These are phyloP conservation scores for Lasioglossum morio DNA, from an alignment of 2,888 invertebrate species.

Conservation along the genomic window DNA sequence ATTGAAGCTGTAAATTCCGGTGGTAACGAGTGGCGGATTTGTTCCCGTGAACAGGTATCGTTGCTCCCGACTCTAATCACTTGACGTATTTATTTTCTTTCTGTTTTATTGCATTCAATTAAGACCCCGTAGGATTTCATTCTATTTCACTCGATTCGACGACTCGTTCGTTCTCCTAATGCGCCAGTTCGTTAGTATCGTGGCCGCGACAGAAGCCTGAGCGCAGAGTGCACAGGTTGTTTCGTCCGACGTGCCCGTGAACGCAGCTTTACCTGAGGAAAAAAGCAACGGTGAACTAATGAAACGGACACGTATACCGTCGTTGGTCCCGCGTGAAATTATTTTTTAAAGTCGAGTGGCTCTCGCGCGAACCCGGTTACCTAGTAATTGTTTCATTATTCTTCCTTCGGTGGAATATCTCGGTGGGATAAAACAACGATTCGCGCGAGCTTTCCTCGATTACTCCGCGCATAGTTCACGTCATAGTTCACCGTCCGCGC, in stretches of 20 bases:
- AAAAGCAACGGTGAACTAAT: neutral
- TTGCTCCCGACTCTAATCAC: neutral
- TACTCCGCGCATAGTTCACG: neutral
- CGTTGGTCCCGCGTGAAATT: neutral
- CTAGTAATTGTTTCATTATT: neutral
- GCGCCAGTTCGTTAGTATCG: neutral
- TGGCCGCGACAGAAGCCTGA: neutral
- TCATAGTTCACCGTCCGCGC: neutral
- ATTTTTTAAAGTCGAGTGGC: neutral
- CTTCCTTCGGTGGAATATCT: neutral
- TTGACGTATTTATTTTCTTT: conserved; percentile 9
- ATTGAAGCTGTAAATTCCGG: conserved; percentile 39
- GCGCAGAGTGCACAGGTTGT: neutral
- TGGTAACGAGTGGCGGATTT: conserved; percentile 39
- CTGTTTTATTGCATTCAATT: conserved; percentile 22
- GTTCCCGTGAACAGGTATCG: conserved; percentile 10
- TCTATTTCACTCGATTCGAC: too few relatives aligned
- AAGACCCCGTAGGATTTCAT: neutral
- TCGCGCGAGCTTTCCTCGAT: neutral
- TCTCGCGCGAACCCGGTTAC: neutral
- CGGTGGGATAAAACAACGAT: neutral
- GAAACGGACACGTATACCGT: neutral
- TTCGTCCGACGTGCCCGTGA: neutral
- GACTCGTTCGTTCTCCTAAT: neutral
- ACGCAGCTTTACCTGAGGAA: neutral